phyloP scores from a whole-genome alignment of 2,113 vertebrate species.

The Illadopsis cleaveri region DNA sequence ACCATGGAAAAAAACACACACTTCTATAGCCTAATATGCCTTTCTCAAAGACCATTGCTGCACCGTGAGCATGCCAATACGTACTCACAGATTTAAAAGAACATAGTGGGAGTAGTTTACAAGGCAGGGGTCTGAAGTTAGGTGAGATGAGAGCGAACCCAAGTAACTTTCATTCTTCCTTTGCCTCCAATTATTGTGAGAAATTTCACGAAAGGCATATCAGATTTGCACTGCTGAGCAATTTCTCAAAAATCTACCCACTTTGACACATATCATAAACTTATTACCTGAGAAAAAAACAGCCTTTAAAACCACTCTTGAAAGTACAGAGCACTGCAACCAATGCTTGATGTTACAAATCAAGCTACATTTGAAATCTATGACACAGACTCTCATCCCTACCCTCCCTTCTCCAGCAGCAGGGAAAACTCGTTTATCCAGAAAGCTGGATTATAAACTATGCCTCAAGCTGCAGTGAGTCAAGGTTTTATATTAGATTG shows the following conservation, averaged over 20 bases:
- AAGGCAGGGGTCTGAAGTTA: not conserved
- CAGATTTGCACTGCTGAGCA: not conserved
- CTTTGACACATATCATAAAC: not conserved
- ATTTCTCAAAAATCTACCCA: not conserved
- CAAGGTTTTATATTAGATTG: not conserved
- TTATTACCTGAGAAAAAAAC: not conserved
- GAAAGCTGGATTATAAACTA: not conserved
- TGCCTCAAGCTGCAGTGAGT: slow-evolving; percentile 1
- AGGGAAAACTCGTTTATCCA: slow-evolving; percentile 34
- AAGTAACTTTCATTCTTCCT: not conserved
- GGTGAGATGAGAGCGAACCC: not conserved
- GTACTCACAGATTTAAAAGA: not conserved
- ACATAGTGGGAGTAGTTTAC: not conserved
- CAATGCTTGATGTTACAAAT: not conserved
- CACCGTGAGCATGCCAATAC: not conserved
- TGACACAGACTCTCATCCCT: not conserved
- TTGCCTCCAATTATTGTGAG: not conserved
- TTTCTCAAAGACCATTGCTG: not conserved
- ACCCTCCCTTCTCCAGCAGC: not conserved
- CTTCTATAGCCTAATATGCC: not conserved
- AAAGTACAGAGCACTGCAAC: not conserved
- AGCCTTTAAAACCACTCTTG: not conserved
- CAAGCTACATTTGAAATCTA: not conserved
- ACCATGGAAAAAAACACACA: not conserved
- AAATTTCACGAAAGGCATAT: not conserved